Percentiles rank a stretch among this genome's conserved stretches.
Evolutionary conservation across 1,140 invertebrate species (phyloP).

Genomic region (Trachymyrmex cornetzi): DNA sequence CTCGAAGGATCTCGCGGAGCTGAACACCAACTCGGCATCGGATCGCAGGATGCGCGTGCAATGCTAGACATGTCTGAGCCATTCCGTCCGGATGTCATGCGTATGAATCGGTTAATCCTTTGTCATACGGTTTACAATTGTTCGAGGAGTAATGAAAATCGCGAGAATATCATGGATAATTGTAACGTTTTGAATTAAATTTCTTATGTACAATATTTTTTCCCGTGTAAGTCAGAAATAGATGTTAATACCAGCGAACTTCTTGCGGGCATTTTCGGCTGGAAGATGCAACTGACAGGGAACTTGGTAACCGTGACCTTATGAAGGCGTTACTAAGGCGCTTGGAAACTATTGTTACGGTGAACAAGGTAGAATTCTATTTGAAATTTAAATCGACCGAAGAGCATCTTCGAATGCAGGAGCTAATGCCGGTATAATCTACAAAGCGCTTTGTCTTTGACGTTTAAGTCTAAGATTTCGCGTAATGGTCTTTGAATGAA

Average conservation of each 20-base stretch:
- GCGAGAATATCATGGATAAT: background rate
- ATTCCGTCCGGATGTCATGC: conserved; percentile 31
- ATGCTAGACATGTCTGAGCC: conserved; percentile 47
- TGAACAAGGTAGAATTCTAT: conserved; percentile 37
- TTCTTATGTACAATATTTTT: conserved; percentile 1
- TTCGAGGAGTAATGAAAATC: background rate
- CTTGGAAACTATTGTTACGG: conserved; percentile 44
- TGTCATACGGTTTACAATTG: conserved; percentile 12
- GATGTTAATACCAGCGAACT: background rate
- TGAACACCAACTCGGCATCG: conserved; percentile 42
- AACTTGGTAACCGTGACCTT: conserved; percentile 57
- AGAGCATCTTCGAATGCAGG: conserved; percentile 4
- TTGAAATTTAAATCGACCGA: conserved; percentile 59
- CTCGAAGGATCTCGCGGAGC: conserved; percentile 2
- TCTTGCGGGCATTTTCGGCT: background rate
- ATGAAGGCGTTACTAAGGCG: background rate
- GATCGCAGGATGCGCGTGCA: conserved; percentile 51
- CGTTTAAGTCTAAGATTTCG: conserved; percentile 35
- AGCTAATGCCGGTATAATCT: conserved; percentile 46
- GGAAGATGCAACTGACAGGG: conserved; percentile 16
- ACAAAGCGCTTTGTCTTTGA: conserved; percentile 36
- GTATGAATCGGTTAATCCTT: conserved; percentile 39
- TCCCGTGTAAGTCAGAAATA: background rate
- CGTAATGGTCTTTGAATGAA: background rate
- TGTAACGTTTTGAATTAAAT: background rate